A percentile compares a stretch with the other conserved stretches of the same genome.
Evolutionary conservation across 2,113 vertebrate genomes (phyloP).

Genomic region (Apodemus sylvaticus): DNA sequence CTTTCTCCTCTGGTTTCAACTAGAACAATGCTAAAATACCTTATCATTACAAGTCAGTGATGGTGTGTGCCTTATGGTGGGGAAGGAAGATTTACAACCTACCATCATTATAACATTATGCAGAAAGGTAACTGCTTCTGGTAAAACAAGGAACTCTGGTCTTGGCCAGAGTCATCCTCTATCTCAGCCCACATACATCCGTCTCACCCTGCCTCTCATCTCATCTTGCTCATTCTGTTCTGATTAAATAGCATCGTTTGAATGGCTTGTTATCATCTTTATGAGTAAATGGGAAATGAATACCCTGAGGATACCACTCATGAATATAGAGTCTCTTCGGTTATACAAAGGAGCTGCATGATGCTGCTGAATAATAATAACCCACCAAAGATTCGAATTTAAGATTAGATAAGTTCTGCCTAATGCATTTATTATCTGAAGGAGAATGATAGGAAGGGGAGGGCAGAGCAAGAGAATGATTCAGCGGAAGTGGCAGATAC

Average conservation of each 20-base stretch:
- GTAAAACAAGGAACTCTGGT: neutral
- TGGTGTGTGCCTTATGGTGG: neutral
- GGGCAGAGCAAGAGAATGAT: neutral
- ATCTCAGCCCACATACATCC: neutral
- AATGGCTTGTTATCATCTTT: constrained; percentile 19
- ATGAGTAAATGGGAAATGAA: constrained; percentile 34
- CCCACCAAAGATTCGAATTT: constrained; percentile 41
- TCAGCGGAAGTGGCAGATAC: neutral
- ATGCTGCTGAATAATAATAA: constrained; percentile 31
- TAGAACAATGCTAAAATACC: neutral
- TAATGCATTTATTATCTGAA: constrained; percentile 34
- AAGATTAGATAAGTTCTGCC: neutral
- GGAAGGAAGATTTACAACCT: neutral
- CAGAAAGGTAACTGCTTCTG: neutral
- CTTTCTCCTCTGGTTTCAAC: neutral
- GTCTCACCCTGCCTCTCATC: neutral
- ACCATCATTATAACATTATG: neutral
- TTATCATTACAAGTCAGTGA: neutral
- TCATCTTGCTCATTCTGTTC: neutral
- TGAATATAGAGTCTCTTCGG: constrained; percentile 5
- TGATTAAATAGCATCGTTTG: neutral
- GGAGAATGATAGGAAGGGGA: neutral
- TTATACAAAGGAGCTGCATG: constrained; percentile 36
- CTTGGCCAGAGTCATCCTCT: neutral
- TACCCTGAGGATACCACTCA: neutral